These are phyloP conservation scores for Halocaridina rubra DNA, from an alignment of 2,888 invertebrate genomes.

Conservation along the genomic window DNA sequence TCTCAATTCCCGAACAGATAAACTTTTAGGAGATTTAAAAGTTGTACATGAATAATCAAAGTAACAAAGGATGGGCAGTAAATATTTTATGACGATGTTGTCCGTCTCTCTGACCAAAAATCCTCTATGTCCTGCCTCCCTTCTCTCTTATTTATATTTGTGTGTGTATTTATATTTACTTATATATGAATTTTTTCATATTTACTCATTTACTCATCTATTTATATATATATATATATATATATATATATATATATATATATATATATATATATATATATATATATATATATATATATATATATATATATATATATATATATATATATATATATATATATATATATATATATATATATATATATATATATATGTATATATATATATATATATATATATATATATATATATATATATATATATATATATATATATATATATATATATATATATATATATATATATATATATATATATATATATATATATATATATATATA, in stretches of 20 bases:
- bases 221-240: not conserved
- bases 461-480: not conserved
- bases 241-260: not conserved
- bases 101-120: too few relatives aligned
- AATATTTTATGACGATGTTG: too few relatives aligned
- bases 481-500: constrained; percentile 8
- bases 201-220: not conserved
- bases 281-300: not conserved
- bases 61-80: too few relatives aligned
- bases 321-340: not conserved
- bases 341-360: not conserved
- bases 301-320: not conserved
- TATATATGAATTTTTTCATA: not conserved
- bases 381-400: not conserved
- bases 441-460: not conserved
- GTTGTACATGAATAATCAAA: too few relatives aligned
- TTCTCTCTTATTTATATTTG: not conserved
- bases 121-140: too few relatives aligned
- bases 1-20: too few relatives aligned
- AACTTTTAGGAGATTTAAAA: too few relatives aligned
- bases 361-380: not conserved
- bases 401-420: not conserved
- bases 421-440: not conserved
- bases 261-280: not conserved
- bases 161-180: not conserved